Percentiles rank a stretch among this genome's conserved stretches.
phyloP scores from a whole-genome alignment of 2,797 vertebrate species.

The Phrynocephalus vlangalii region DNA sequence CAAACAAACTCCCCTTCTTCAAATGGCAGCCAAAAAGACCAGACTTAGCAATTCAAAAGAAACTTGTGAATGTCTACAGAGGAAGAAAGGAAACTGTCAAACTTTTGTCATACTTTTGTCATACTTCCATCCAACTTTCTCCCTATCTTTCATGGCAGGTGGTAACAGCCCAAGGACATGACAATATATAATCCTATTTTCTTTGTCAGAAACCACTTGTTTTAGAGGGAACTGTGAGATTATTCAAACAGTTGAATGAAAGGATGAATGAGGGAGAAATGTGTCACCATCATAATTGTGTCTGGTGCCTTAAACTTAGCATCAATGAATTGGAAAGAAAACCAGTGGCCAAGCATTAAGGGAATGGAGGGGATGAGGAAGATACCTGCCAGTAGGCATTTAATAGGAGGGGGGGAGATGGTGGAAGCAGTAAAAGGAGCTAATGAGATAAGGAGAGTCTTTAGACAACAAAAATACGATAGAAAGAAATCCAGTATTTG shows the following conservation, averaged over 20 bases:
- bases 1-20: background rate
- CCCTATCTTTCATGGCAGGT: background rate
- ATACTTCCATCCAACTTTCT: background rate
- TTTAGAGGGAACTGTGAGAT: background rate
- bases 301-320: background rate
- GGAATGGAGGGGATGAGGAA: background rate
- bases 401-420: background rate
- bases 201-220: background rate
- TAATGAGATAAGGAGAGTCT: background rate
- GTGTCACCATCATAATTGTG: background rate
- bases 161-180: background rate
- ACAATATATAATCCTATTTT: background rate
- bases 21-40: background rate
- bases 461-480: background rate
- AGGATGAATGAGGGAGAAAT: background rate
- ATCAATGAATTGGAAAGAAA: background rate
- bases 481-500: background rate
- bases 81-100: background rate
- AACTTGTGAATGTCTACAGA: background rate
- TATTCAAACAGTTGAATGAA: background rate
- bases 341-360: background rate
- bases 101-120: background rate
- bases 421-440: background rate
- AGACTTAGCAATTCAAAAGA: background rate
- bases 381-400: background rate